Evolutionary conservation across 2,888 invertebrate genomes (phyloP).

Genomic region (Tenthredo scrophulariae): DNA sequence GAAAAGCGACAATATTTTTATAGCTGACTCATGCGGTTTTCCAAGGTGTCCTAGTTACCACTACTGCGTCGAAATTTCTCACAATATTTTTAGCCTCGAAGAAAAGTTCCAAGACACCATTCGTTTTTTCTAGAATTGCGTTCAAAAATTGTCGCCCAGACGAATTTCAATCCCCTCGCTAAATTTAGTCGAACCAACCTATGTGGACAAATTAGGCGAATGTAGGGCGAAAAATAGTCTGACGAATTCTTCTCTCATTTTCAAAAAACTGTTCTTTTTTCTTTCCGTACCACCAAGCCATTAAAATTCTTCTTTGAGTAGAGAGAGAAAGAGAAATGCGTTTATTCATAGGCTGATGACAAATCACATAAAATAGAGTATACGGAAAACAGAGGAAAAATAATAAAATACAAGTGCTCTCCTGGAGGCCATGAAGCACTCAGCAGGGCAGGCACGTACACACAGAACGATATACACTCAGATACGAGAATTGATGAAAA

Average conservation of each 20-base stretch:
- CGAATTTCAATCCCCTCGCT: conserved; percentile 14
- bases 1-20: conserved; percentile 45
- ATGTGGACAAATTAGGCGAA: conserved; percentile 2
- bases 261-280: neutral
- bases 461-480: neutral
- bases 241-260: neutral
- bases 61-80: conserved; percentile 41
- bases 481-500: neutral
- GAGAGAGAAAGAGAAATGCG: conserved; percentile 4
- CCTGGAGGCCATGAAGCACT: neutral
- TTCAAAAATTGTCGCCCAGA: conserved; percentile 21
- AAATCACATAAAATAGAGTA: neutral
- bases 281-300: neutral
- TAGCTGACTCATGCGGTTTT: conserved; percentile 47
- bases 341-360: neutral
- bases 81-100: conserved; percentile 40
- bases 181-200: conserved; percentile 8
- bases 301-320: neutral
- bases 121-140: conserved; percentile 10
- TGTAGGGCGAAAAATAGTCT: neutral
- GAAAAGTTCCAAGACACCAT: neutral
- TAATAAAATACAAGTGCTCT: neutral
- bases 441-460: neutral
- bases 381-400: neutral
- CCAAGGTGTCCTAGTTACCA: conserved; percentile 43